Evolutionary conservation across 2,797 vertebrate species (phyloP), one percentile per base, ranked within the genome.

Genomic region (Helarctos malayanus): DNA sequence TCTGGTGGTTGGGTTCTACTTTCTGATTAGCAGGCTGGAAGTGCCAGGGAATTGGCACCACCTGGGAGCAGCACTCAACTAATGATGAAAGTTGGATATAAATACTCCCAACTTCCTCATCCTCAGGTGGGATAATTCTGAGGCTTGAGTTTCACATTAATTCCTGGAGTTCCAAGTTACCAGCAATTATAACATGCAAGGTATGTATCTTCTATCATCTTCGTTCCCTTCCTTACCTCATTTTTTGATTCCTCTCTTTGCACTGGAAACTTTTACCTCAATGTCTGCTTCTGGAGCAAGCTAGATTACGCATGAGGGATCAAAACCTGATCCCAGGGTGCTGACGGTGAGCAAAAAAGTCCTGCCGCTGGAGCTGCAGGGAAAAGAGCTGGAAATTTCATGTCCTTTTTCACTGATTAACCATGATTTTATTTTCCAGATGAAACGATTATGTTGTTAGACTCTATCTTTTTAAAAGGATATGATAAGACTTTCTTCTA

Each of bases 381-480:
- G 12, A 88, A 49, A 96, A 95, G 10, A 92, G 41, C 5, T 92
- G 10, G 49, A 83, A 90, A 56, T 79, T 27, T 23, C 19, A 32
- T 16, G 2, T 27, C 29, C 32, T 90, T 69, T 54, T 14, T 52
- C 41, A 57, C 18, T 52, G 12, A 68, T 61, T 65, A 69, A 76
- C 25, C 1, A 23, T 92, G 81, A 91, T 25, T 91, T 80, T 84
- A 45, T 63, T 92, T 95, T 91, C n/a, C 29, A 89, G 13, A 57
- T 91, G 92, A 68, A 95, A 61, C 1, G n/a, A 80, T 69, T 29
- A 73, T 32, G 16, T 54, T 80, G 14, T 14, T 85, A 87, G 83
- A 69, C 27, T 61, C 19, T 76, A 75, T 7, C 18, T 85, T 59
- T 79, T 73, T 63, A 45, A 56, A 52, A 76, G 23, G 52, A 61